Base-by-base conservation (phyloP, 2,113 vertebrate genomes). In the Alouatta palliata region DNA sequence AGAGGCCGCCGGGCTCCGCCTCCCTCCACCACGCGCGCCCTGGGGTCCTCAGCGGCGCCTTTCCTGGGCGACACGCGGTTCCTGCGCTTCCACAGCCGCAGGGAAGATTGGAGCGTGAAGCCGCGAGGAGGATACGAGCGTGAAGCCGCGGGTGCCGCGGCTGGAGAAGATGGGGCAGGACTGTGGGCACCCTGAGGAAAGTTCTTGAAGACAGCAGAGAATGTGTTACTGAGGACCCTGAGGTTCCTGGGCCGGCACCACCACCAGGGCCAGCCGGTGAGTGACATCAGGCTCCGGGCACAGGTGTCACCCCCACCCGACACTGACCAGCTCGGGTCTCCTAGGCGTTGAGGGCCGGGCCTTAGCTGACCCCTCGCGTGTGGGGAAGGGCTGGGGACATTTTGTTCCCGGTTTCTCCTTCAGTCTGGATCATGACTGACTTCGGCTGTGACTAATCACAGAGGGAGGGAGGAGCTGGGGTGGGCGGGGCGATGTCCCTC, bases 281-380 rank as follows among this genome's bases (percentile, higher is more conserved):
- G 6, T 45, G 71, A 75, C 12, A 0, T 43, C 40, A 27, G 71
- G 23, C 23, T 45, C 5, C 23, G 5, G 70, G 40, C 71, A 43
- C 40, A 43, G 40, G 71, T 27, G 6, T 43, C 1, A 12, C 23
- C 30, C 23, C 0, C 11, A 6, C 12, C 23, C 12, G 23, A 8
- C 40, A 27, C 4, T 7, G 40, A 25, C 3, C 6, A 1, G 23
- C 40, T 23, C 6, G 40, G 3, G 23, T 75, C 40, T 14, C 40
- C 71, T 40, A 27, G 71, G 40, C 6, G 3, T 75, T 6, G 71
- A 11, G 12, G 23, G 0, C 37, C 21, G 21, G n/a, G 23, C 71
- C 11, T 75, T 11, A 75, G 21, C 5, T 6, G 71, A 43, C 5
- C 21, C 11, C 71, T 27, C 11, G 3, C 40, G 4, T n/a, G 20